Evolutionary conservation across 2,888 invertebrate species (phyloP), one percentile per base, ranked within the genome.

Genomic region (Meliscaeva auricollis): DNA sequence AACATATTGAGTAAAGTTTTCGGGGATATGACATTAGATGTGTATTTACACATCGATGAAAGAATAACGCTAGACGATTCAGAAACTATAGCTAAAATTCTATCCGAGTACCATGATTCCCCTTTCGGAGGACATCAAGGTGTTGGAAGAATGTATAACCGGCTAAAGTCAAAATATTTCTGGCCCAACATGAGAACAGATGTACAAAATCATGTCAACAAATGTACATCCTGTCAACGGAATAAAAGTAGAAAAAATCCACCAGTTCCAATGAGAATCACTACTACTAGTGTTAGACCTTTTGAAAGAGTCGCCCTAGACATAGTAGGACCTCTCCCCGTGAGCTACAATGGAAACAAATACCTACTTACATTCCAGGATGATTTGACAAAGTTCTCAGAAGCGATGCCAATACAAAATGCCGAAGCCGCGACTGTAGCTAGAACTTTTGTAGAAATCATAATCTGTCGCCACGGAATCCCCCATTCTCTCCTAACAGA

Each of bases 51-150:
- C 35, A 38, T 38, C 11, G 35, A 38, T 38, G 8, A 8, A 38
- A 38, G 35, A 38, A 38, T 8, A 2, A 9, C 11, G 7, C 2
- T 3, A 38, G 8, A 38, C 8, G 6, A 46, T 2, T 7, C 46
- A 7, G 46, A 46, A 8, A 17, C 15, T 4, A 46, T 46, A 6
- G 15, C 46, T 4, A 46, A 46, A 46, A 46, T 46, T 17, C 17
- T 46, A 46, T 17, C 15, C 46, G 46, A 46, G 17, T 17, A 46
- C 15, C 46, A 46, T 17, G 46, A 46, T 15, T 46, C 46, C 15
- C 46, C 46, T 13, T 50, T 22, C 7, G 50, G 50, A 20, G 50
- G 22, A 13, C 50, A 50, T 50, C 60, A 74, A 46, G 46, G 46
- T 17, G 46, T 46, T 17, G 2, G 17, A 46, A 38, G 35, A 38